Conservation (phyloP, 2,797 vertebrate genomes). For the Stomatorhinus walkeri region DNA sequence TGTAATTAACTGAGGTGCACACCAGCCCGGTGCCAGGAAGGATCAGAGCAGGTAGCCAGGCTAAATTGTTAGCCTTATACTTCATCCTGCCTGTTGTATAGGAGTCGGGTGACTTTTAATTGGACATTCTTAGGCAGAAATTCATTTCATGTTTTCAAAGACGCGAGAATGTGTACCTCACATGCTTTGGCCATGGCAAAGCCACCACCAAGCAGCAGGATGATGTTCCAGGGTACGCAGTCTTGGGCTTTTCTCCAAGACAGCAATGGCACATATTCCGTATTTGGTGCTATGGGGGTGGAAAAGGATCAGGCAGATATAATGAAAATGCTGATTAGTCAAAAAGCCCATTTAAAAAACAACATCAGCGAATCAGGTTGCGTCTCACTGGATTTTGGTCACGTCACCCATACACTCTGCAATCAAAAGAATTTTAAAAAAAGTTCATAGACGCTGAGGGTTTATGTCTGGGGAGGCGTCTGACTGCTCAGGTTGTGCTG, state of each 20-base stretch:
- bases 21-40: neutral
- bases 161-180: constrained; percentile 63
- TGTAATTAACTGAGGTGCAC: neutral
- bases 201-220: constrained; percentile 87
- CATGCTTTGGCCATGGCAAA: constrained; percentile 96
- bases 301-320: neutral
- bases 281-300: constrained; percentile 65
- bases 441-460: neutral
- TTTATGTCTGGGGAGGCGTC: neutral
- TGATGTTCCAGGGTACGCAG: constrained; percentile 88
- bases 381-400: neutral
- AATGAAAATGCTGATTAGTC: neutral
- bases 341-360: neutral
- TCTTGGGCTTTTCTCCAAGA: constrained; percentile 90
- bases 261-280: constrained; percentile 73
- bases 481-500: neutral
- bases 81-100: neutral
- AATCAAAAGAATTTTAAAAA: neutral
- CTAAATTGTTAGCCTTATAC: neutral
- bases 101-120: neutral
- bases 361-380: neutral
- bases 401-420: neutral
- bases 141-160: neutral
- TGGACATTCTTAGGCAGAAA: neutral
- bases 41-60: neutral